Evolutionary conservation across 2,888 invertebrate species (phyloP), one percentile per base, ranked within the genome.

Genomic region (Teinopalpus imperialis): DNA sequence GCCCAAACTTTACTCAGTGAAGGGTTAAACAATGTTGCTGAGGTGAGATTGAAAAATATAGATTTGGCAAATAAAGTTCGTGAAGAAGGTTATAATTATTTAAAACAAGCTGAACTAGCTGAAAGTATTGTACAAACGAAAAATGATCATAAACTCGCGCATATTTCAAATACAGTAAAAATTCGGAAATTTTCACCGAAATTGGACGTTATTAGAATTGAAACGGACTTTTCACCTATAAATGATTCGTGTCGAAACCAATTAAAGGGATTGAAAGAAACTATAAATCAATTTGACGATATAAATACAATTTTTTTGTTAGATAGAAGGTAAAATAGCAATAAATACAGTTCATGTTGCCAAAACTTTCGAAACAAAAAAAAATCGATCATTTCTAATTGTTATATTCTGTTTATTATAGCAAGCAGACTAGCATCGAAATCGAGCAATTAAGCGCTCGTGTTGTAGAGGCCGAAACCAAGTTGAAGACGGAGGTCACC

Each of bases 361-460:
- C n/a, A n/a, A n/a, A n/a, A n/a, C n/a, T n/a, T n/a, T n/a, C n/a
- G n/a, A n/a, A n/a, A n/a, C n/a, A n/a, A n/a, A n/a, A n/a, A n/a
- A n/a, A n/a, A n/a, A n/a, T n/a, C n/a, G n/a, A n/a, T n/a, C n/a
- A n/a, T n/a, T 14, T 0, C 4, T 24, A 24, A n/a, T 8, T 20
- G 35, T 21, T 29, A 14, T 51, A 47, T 42, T 54, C 53, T 63
- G 66, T 77, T 63, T 44, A 41, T 52, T 16, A 4, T 85, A 98
- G 98, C 91, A 98, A 98, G 91, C 97, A 97, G 91, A 96, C 97
- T 81, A 95, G 97, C 91, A 97, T 98, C 82, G 98, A 98, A 91
- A 97, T 98, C 80, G 98, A 98, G 90, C 97, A 97, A 87, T 91
- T 98, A 88, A 97, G 91, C 81, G 96, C 97, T 68, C 97, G 98